Evolutionary conservation across 2,113 vertebrate genomes (phyloP).

Genomic region (Nesogale talazaci): DNA sequence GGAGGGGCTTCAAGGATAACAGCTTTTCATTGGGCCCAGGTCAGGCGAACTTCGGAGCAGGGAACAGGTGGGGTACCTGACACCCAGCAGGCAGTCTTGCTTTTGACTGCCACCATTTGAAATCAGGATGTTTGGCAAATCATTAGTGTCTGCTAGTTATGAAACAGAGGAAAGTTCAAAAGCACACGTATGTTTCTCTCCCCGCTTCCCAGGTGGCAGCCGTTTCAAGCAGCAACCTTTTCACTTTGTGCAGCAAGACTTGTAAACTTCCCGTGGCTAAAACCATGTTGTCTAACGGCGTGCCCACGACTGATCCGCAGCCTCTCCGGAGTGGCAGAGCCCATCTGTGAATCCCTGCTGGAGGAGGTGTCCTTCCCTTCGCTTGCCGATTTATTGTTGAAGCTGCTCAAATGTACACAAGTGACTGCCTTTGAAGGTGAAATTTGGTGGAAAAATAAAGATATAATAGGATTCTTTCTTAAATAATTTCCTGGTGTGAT

Average conservation of each 20-base stretch:
- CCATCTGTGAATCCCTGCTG: slow-evolving; percentile 71
- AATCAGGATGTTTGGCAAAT: slow-evolving; percentile 85
- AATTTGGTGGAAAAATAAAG: slow-evolving; percentile 89
- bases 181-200: slow-evolving; percentile 84
- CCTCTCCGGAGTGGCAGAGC: slow-evolving; percentile 75
- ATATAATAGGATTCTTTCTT: slow-evolving; percentile 89
- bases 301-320: slow-evolving; percentile 64
- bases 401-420: slow-evolving; percentile 87
- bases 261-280: slow-evolving; percentile 85
- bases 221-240: slow-evolving; percentile 87
- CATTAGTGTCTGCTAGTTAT: slow-evolving; percentile 87
- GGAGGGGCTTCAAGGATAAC: slow-evolving; percentile 79
- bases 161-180: slow-evolving; percentile 87
- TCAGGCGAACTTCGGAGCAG: slow-evolving; percentile 81
- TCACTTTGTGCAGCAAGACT: slow-evolving; percentile 83
- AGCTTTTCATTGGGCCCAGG: slow-evolving; percentile 83
- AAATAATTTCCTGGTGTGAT: slow-evolving; percentile 89
- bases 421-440: slow-evolving; percentile 86
- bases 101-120: slow-evolving; percentile 80
- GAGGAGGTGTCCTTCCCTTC: slow-evolving; percentile 74
- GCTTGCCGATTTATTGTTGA: slow-evolving; percentile 85
- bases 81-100: slow-evolving; percentile 83
- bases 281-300: slow-evolving; percentile 75
- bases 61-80: slow-evolving; percentile 86
- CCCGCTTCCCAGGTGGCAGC: slow-evolving; percentile 87